A percentile compares a stretch with the other conserved stretches of the same genome.
Conservation (phyloP, 2,113 vertebrate genomes). For the Nibea albiflora region DNA sequence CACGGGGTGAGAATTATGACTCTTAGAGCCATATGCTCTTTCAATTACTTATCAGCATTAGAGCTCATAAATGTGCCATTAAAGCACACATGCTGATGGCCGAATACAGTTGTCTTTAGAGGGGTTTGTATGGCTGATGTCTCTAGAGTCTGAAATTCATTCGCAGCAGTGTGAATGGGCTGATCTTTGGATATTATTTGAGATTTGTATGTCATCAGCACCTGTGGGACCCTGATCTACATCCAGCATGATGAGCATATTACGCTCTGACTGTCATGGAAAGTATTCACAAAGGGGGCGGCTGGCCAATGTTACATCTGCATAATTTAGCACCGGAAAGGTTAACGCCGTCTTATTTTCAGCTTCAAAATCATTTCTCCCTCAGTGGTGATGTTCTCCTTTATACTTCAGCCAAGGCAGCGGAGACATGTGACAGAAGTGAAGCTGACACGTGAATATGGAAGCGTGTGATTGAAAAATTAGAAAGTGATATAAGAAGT, state of each 20-base stretch:
- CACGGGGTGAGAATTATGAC: conserved; percentile 27
- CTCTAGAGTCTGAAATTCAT: conserved; percentile 19
- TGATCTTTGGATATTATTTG: conserved; percentile 50
- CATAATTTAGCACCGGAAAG: conserved; percentile 51
- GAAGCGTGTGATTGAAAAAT: conserved; percentile 1
- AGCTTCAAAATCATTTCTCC: conserved; percentile 16
- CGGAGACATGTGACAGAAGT: conserved; percentile 8
- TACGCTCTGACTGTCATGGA: conserved; percentile 7
- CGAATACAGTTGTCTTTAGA: conserved; percentile 20
- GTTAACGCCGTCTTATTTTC: conserved; percentile 41
- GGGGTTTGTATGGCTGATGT: conserved; percentile 3
- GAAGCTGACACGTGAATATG: conserved; percentile 6
- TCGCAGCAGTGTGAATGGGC: not conserved
- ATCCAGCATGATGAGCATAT: conserved; percentile 19
- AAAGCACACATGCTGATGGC: conserved; percentile 27
- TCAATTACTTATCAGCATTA: conserved; percentile 60
- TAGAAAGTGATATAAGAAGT: conserved; percentile 4
- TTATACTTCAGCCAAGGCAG: conserved; percentile 18
- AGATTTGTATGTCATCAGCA: conserved; percentile 35
- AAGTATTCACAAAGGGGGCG: not conserved
- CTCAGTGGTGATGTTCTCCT: not conserved
- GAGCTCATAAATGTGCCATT: conserved; percentile 58
- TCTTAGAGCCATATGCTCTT: conserved; percentile 41
- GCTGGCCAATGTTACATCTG: conserved; percentile 21
- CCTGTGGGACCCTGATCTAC: conserved; percentile 40